Evolutionary conservation across 2,113 vertebrate species (phyloP).

Genomic region (Cavia aperea): DNA sequence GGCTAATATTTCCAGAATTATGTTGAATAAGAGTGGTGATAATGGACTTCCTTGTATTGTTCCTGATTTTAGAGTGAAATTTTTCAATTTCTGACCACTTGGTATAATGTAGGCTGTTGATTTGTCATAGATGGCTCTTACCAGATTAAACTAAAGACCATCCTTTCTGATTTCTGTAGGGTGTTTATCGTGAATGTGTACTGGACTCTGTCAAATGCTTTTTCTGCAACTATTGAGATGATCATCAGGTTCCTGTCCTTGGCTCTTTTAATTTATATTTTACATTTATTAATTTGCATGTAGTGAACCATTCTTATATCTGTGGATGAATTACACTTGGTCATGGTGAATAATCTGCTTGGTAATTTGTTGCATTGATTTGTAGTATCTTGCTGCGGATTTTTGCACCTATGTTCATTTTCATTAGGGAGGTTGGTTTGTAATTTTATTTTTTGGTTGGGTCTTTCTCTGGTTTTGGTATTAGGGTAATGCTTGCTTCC

Average conservation of each 20-base stretch:
- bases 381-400: background rate
- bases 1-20: background rate
- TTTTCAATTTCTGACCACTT: background rate
- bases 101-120: background rate
- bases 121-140: background rate
- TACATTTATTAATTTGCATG: background rate
- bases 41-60: background rate
- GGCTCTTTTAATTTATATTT: background rate
- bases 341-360: background rate
- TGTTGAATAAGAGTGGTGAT: background rate
- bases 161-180: background rate
- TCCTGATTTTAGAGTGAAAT: background rate
- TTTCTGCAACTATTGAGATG: background rate
- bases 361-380: background rate
- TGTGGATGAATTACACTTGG: background rate
- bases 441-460: background rate
- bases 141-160: background rate
- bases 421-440: background rate
- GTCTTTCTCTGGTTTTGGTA: background rate
- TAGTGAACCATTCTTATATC: background rate
- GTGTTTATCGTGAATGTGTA: background rate
- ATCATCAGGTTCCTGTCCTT: background rate
- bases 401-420: background rate
- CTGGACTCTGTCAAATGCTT: background rate
- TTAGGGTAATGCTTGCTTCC: background rate